Evolutionary conservation across 2,888 invertebrate genomes (phyloP), one percentile per base, ranked within the genome.

Genomic region (Aethes cnicana): DNA sequence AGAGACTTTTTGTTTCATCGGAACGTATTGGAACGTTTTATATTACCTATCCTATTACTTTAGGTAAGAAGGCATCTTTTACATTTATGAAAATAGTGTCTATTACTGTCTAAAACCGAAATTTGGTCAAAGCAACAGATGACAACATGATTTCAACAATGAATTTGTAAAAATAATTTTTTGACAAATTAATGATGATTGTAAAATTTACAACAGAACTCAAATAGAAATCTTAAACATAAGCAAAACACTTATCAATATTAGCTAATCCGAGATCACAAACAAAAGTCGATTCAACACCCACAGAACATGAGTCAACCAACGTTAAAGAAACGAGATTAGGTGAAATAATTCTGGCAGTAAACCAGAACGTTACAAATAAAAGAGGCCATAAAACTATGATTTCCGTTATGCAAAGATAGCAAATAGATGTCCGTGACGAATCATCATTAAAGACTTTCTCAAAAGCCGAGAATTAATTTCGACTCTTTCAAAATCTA

Each of bases 401-500:
- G 20, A 32, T 32, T 48, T 7, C 47, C 48, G 53, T 53, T 55
- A 47, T 43, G 32, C 55, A 56, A 53, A 33, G 37, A 48, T 63
- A 67, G 60, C 73, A 68, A 74, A 75, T 20, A 59, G 59, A 54
- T 49, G 17, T 26, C 35, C 39, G 64, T 74, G 75, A 75, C 69
- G 71, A 67, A 74, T n/a, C n/a, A n/a, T n/a, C n/a, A n/a, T 76
- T 69, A 69, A 68, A 68, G 66, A 59, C 59, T 37, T 23, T 8
- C 21, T 5, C 4, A 9, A 12, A 5, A 5, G 5, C n/a, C 1
- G 6, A 28, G 9, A 9, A n/a, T n/a, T n/a, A n/a, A n/a, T n/a
- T n/a, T n/a, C n/a, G n/a, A n/a, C n/a, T n/a, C n/a, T n/a, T n/a
- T n/a, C n/a, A n/a, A n/a, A n/a, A n/a, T n/a, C n/a, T 12, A 5